Conservation (phyloP, 1,140 invertebrate species). For the Chelonus insularis region DNA sequence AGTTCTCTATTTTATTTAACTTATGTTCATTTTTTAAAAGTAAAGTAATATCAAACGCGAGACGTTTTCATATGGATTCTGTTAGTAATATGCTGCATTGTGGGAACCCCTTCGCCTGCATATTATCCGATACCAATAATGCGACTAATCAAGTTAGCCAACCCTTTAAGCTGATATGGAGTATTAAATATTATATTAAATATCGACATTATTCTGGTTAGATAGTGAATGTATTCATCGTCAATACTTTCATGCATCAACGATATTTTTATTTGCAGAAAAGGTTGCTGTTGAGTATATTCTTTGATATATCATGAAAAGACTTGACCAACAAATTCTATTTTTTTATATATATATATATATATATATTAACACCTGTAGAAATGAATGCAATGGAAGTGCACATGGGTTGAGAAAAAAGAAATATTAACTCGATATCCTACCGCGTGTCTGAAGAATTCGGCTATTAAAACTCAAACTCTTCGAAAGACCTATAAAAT, state of each 20-base stretch:
- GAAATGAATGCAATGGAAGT: not conserved
- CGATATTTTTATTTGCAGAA: too few relatives aligned
- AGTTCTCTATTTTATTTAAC: not conserved
- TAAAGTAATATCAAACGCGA: slow-evolving; percentile 62
- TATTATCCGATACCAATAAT: slow-evolving; percentile 63
- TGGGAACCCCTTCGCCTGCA: slow-evolving; percentile 40
- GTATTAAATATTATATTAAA: slow-evolving; percentile 30
- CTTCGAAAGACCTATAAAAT: slow-evolving; percentile 59
- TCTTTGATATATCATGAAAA: too few relatives aligned
- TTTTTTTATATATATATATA: too few relatives aligned
- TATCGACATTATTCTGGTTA: too few relatives aligned
- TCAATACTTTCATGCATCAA: too few relatives aligned
- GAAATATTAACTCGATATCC: slow-evolving; percentile 8
- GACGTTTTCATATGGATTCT: slow-evolving; percentile 57
- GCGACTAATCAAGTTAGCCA: slow-evolving; percentile 59
- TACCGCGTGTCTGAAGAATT: slow-evolving; percentile 35
- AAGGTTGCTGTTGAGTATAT: too few relatives aligned
- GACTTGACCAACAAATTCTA: too few relatives aligned
- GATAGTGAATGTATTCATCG: too few relatives aligned
- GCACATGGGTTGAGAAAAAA: not conserved
- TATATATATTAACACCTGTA: not conserved
- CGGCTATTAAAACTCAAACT: slow-evolving; percentile 44
- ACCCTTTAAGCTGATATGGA: slow-evolving; percentile 58
- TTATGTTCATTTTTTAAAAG: slow-evolving; percentile 23
- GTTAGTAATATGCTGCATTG: slow-evolving; percentile 52